phyloP scores from a whole-genome alignment of 1,140 invertebrate genomes.

The Drosophila pruinosa region DNA sequence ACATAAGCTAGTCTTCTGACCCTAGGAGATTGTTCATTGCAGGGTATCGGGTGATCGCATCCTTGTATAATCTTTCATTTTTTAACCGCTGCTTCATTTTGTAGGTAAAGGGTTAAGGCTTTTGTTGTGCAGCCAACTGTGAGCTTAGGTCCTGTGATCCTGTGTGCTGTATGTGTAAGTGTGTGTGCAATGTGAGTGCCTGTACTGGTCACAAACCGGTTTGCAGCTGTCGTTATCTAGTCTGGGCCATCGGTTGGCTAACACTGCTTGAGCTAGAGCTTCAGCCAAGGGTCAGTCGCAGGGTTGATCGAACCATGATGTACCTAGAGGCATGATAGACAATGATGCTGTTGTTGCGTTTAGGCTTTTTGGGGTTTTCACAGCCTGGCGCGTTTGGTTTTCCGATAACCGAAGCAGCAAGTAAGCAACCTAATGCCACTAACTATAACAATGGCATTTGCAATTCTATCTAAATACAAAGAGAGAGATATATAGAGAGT shows the following conservation, averaged over 20 bases:
- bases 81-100: neutral
- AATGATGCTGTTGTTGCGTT: neutral
- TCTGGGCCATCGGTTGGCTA: slow-evolving; percentile 40
- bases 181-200: slow-evolving; percentile 3
- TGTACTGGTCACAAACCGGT: slow-evolving; percentile 24
- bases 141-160: slow-evolving; percentile 49
- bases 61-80: neutral
- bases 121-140: slow-evolving; percentile 72
- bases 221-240: slow-evolving; percentile 74
- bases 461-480: slow-evolving; percentile 36
- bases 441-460: slow-evolving; percentile 13
- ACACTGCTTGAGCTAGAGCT: slow-evolving; percentile 27
- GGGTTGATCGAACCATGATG: slow-evolving; percentile 54
- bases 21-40: too few species aligned
- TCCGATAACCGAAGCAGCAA: slow-evolving; percentile 8
- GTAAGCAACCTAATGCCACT: slow-evolving; percentile 59
- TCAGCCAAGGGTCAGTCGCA: slow-evolving; percentile 56
- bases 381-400: slow-evolving; percentile 58
- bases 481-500: neutral
- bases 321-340: slow-evolving; percentile 4
- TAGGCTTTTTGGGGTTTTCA: slow-evolving; percentile 54
- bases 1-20: too few species aligned
- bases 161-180: neutral
- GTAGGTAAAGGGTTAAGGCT: slow-evolving; percentile 55
- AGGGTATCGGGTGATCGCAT: neutral